Percentiles rank a stretch among this genome's conserved stretches.
These are phyloP conservation scores for Cichlasoma orientale DNA, from an alignment of 2,797 vertebrate genomes.

Conservation along the genomic window DNA sequence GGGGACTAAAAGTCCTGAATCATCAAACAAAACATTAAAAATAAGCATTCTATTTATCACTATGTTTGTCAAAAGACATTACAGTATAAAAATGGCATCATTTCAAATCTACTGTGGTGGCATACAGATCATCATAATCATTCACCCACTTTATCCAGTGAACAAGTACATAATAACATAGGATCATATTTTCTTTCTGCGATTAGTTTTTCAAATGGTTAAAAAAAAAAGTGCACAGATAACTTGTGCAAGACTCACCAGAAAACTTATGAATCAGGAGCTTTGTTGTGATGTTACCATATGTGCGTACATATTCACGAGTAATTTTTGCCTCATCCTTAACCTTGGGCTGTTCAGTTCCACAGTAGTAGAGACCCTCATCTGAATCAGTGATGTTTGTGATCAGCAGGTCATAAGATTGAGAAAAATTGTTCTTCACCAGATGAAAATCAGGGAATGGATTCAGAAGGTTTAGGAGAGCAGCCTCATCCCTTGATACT, in stretches of 20 bases:
- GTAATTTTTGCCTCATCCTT: not conserved
- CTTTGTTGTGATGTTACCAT: conserved; percentile 21
- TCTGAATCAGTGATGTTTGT: conserved; percentile 29
- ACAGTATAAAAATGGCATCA: too few species aligned
- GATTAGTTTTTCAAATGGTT: too few species aligned
- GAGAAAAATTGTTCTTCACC: not conserved
- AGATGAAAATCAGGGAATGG: conserved; percentile 11
- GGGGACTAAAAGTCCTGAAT: too few species aligned
- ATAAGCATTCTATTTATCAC: too few species aligned
- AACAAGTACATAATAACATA: too few species aligned
- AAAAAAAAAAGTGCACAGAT: not conserved
- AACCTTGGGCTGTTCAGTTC: accelerated
- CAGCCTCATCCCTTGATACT: accelerated
- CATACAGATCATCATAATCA: not conserved
- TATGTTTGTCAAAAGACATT: too few species aligned
- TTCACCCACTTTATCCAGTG: too few species aligned
- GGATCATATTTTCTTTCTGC: not conserved
- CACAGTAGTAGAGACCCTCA: conserved; percentile 57
- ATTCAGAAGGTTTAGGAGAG: accelerated
- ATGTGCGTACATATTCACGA: accelerated
- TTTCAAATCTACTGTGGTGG: too few species aligned
- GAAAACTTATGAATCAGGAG: conserved; percentile 22
- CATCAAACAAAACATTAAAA: too few species aligned
- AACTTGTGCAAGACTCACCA: not conserved
- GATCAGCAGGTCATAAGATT: conserved; percentile 34